phyloP scores from a whole-genome alignment of 2,113 vertebrate species.

The Chinchilla lanigera region DNA sequence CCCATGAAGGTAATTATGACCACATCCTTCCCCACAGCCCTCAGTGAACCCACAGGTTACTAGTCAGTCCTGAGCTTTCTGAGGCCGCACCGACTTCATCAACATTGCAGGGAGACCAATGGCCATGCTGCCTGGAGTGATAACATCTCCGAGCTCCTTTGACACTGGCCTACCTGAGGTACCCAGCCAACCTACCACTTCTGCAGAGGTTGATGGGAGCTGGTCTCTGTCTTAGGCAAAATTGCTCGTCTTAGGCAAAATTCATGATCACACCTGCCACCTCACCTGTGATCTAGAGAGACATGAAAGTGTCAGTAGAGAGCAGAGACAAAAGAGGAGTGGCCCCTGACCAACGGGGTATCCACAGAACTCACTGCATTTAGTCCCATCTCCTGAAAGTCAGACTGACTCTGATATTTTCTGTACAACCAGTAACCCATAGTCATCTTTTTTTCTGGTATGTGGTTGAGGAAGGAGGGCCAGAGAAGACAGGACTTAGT shows the following conservation, averaged over 20 bases:
- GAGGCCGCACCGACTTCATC: background rate
- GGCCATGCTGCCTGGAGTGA: background rate
- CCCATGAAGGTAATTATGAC: constrained; percentile 57
- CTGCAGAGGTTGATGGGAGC: constrained; percentile 15
- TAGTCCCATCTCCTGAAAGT: background rate
- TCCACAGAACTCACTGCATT: background rate
- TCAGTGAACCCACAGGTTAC: constrained; percentile 25
- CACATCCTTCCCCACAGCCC: constrained; percentile 51
- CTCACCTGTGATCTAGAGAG: background rate
- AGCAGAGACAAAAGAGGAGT: background rate
- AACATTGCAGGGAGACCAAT: background rate
- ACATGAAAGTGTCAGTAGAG: background rate
- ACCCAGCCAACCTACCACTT: background rate
- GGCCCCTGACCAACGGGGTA: background rate
- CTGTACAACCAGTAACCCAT: background rate
- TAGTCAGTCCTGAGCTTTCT: background rate
- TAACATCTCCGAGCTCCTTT: background rate
- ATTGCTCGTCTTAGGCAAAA: background rate
- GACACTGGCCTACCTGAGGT: background rate
- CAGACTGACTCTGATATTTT: background rate
- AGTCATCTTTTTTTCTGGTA: background rate
- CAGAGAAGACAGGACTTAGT: background rate
- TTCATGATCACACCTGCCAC: background rate
- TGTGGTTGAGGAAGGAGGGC: background rate
- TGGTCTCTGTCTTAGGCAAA: constrained; percentile 3